Percentiles rank a stretch among this genome's conserved stretches.
These are phyloP conservation scores for Himalopsyche kuldschensis DNA, from an alignment of 2,888 invertebrate genomes.

Conservation along the genomic window DNA sequence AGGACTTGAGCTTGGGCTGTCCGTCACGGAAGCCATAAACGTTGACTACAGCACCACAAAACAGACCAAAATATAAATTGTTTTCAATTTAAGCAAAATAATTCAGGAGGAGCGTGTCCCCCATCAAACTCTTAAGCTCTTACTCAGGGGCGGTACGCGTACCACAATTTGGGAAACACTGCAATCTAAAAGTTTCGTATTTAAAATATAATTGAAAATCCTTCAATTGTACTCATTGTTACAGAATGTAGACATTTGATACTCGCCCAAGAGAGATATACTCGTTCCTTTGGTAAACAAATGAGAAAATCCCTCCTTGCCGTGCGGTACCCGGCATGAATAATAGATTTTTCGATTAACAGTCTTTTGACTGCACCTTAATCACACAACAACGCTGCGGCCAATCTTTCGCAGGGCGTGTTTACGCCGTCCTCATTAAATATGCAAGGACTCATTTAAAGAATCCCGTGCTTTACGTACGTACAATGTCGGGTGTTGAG, in stretches of 20 bases:
- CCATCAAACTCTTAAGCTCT: too few species aligned
- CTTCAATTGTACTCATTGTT: neutral
- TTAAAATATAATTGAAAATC: too few species aligned
- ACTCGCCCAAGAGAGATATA: neutral
- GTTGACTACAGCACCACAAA: too few species aligned
- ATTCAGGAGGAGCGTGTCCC: too few species aligned
- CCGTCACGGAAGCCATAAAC: too few species aligned
- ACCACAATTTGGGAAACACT: too few species aligned
- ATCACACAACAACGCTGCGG: neutral
- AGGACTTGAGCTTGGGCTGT: too few species aligned
- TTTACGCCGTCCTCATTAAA: neutral
- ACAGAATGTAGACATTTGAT: neutral
- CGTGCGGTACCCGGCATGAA: slow-evolving; percentile 24
- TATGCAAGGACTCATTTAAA: neutral
- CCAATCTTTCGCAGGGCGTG: slow-evolving; percentile 1
- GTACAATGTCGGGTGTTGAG: neutral
- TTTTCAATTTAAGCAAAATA: too few species aligned
- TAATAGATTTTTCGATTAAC: slow-evolving; percentile 40
- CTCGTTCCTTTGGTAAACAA: slow-evolving; percentile 12
- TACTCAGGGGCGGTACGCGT: too few species aligned
- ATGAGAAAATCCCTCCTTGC: slow-evolving; percentile 8
- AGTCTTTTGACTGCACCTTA: slow-evolving; percentile 28
- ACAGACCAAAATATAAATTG: too few species aligned
- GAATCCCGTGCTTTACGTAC: neutral
- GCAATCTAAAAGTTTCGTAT: too few species aligned